Percentiles rank a stretch among this genome's conserved stretches.
Evolutionary conservation across 1,140 invertebrate species (phyloP).

Genomic region (Aphidius ervi): DNA sequence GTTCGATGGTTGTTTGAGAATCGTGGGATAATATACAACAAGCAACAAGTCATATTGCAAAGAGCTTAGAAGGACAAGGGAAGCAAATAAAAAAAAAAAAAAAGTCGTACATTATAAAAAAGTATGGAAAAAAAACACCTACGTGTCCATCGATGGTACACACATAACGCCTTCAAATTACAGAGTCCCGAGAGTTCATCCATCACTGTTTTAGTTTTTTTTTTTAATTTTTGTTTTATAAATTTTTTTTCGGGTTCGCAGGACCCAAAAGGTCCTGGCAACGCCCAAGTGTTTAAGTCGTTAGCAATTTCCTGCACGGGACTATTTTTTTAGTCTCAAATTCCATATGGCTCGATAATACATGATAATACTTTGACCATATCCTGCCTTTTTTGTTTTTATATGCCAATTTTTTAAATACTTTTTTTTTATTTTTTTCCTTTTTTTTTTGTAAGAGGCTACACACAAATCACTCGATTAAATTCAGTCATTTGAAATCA

Average conservation of each 20-base stretch:
- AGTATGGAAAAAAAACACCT: slow-evolving; percentile 18
- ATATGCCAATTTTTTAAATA: not conserved
- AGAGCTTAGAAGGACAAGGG: not conserved
- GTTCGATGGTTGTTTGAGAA: not conserved
- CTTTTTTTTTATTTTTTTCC: slow-evolving; percentile 4
- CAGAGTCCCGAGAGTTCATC: slow-evolving; percentile 47
- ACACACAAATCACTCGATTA: slow-evolving; percentile 17
- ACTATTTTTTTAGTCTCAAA: slow-evolving; percentile 48
- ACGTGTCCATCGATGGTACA: slow-evolving; percentile 40
- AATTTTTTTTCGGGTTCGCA: not conserved
- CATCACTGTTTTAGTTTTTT: slow-evolving; percentile 34
- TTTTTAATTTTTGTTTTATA: not conserved
- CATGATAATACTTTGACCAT: slow-evolving; percentile 37
- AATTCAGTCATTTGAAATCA: slow-evolving; percentile 32
- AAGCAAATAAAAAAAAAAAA: not conserved
- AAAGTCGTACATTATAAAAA: not conserved
- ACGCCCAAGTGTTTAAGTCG: slow-evolving; percentile 53
- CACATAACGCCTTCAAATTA: slow-evolving; percentile 53
- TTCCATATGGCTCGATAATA: slow-evolving; percentile 51
- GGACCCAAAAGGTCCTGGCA: slow-evolving; percentile 34
- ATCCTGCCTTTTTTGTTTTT: not conserved
- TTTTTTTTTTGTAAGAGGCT: not conserved
- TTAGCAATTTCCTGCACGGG: slow-evolving; percentile 54
- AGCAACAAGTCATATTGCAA: too few relatives aligned
- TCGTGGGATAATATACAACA: slow-evolving; percentile 1